Base-by-base conservation (phyloP, 2,797 vertebrate species). In the Odontamblyopus rebecca region DNA sequence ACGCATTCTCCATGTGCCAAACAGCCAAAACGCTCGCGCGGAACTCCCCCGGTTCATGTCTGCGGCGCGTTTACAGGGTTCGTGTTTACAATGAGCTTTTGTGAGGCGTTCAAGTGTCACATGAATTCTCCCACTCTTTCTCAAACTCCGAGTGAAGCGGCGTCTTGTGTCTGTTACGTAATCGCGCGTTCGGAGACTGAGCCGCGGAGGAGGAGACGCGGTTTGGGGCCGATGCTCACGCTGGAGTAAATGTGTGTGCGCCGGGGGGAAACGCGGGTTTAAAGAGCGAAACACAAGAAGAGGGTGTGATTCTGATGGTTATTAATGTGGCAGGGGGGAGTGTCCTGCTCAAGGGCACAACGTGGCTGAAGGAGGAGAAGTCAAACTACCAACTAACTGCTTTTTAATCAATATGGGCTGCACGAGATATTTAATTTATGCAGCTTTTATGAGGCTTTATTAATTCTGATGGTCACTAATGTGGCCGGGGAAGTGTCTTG, bases 11-110 rank as follows among this genome's bases (percentile, higher is more conserved):
- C 26, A 51, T 74, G 53, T 23, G 23, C 23, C 23, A 23, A 23
- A 23, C 23, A 23, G 23, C 62, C 70, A 60, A 29, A 29, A 77
- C 13, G 44, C 44, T 15, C 44, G 4, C 13, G 48, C 62, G 53
- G 66, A 53, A 69, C 74, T 1, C 38, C 62, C 0, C 4, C 29
- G 38, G n/a, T 26, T 15, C 11, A 4, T 13, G 11, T 27, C 23
- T 18, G 41, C 27, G 19, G 44, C n/a, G n/a, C 61, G 23, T 84
- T 72, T 7, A 66, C 57, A 3, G 54, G 77, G 71, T 72, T 74
- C 84, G 85, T 86, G 77, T 86, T 87, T 83, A 86, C 86, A 85
- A 78, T 76, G 71, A 79, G 35, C 27, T 82, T 74, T 79, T 83
- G 81, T 86, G 76, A 73, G 82, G 83, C 83, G 86, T 85, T 85